Evolutionary conservation across 2,888 invertebrate species (phyloP).

Genomic region (Eupithecia abbreviata): DNA sequence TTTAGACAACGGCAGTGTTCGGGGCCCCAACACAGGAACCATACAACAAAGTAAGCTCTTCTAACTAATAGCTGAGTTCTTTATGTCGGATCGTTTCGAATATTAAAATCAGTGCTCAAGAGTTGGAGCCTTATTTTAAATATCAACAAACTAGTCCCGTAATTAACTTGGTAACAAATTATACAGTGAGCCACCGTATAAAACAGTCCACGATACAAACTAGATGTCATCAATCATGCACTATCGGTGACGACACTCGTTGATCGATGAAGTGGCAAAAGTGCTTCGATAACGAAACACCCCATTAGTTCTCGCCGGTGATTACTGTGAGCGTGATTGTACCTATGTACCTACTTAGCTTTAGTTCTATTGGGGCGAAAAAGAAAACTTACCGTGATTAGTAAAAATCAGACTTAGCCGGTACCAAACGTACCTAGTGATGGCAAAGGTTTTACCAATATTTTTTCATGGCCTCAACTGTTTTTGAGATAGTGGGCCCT

Average conservation of each 20-base stretch:
- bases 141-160: conserved; percentile 30
- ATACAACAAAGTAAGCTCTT: neutral
- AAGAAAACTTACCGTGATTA: neutral
- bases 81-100: neutral
- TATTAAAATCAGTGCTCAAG: neutral
- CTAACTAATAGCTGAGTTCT: neutral
- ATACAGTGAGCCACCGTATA: conserved; percentile 20
- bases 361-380: neutral
- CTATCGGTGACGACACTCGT: conserved; percentile 55
- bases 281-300: conserved; percentile 57
- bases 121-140: conserved; percentile 16
- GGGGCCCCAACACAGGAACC: neutral
- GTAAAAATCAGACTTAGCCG: too few species aligned
- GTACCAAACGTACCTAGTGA: neutral
- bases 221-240: conserved; percentile 61
- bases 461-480: too few species aligned
- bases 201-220: conserved; percentile 46
- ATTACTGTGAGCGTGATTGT: conserved; percentile 23
- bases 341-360: neutral
- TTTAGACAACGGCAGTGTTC: conserved; percentile 6
- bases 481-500: too few species aligned
- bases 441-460: neutral
- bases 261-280: conserved; percentile 70
- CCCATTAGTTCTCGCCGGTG: conserved; percentile 57
- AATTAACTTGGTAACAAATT: conserved; percentile 35